A percentile compares a stretch with the other conserved stretches of the same genome.
Conservation (phyloP, 2,797 vertebrate genomes). For the Vireo griseus region DNA sequence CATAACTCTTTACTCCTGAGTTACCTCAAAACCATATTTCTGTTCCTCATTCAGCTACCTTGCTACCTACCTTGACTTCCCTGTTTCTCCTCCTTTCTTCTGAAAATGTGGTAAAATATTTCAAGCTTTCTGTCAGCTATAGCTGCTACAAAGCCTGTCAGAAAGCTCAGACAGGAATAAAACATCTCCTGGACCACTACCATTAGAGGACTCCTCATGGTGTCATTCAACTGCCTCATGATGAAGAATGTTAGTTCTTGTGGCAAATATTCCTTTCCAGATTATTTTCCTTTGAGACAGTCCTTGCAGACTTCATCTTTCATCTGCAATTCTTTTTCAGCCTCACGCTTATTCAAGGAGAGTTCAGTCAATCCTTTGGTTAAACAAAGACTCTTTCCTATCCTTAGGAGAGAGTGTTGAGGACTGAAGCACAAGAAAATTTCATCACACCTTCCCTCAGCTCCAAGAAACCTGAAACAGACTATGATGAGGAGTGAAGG, state of each 20-base stretch:
- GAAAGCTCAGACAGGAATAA: background rate
- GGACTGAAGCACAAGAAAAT: background rate
- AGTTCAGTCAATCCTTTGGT: background rate
- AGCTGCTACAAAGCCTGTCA: background rate
- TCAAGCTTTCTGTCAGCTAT: background rate
- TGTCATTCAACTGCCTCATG: background rate
- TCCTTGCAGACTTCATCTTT: background rate
- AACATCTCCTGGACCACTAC: rapidly evolving
- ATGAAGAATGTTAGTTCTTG: background rate
- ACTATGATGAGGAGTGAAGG: background rate
- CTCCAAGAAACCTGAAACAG: background rate
- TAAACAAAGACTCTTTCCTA: background rate
- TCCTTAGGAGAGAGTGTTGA: background rate
- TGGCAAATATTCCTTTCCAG: background rate
- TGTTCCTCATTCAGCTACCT: background rate
- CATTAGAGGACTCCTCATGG: background rate
- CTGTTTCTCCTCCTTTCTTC: background rate
- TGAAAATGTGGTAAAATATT: background rate
- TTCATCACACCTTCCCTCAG: background rate
- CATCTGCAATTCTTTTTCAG: background rate
- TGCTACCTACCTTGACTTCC: background rate
- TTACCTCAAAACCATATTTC: background rate
- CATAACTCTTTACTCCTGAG: background rate
- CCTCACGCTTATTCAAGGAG: background rate
- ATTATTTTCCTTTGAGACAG: background rate